Evolutionary conservation across 2,888 invertebrate species (phyloP).

Genomic region (Platycnemis pennipes): DNA sequence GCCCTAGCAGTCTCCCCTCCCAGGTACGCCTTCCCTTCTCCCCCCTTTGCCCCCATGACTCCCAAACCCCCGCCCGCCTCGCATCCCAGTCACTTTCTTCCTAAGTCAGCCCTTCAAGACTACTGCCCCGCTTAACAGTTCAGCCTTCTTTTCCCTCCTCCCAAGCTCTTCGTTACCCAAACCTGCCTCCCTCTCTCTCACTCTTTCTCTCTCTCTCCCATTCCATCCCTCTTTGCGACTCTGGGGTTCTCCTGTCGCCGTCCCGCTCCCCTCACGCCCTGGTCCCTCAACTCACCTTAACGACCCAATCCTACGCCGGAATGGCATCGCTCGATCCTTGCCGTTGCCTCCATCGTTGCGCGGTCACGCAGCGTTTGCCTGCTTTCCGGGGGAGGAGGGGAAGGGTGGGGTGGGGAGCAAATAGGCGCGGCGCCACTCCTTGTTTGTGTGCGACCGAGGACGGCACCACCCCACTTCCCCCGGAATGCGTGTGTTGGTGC

Average conservation of each 20-base stretch:
- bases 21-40: slow-evolving; percentile 68
- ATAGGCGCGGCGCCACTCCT: neutral
- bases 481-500: no score
- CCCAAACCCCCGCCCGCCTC: slow-evolving; percentile 76
- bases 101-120: slow-evolving; percentile 77
- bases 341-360: slow-evolving; percentile 1
- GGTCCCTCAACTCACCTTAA: slow-evolving; percentile 8
- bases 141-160: slow-evolving; percentile 76
- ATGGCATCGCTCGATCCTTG: neutral
- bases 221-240: neutral
- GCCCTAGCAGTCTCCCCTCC: neutral
- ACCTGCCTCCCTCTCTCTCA: neutral
- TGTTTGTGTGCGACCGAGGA: neutral
- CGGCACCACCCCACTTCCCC: neutral
- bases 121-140: slow-evolving; percentile 77
- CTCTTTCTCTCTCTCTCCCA: neutral
- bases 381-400: neutral
- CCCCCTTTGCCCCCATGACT: slow-evolving; percentile 72
- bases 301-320: slow-evolving; percentile 19
- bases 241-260: neutral
- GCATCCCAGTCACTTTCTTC: slow-evolving; percentile 77
- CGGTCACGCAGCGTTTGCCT: slow-evolving; percentile 3
- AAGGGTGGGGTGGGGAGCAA: neutral
- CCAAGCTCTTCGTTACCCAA: slow-evolving; percentile 73
- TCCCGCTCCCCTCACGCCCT: neutral